Evolutionary conservation across 2,113 vertebrate genomes (phyloP).

Genomic region (Phalacrocorax aristotelis): DNA sequence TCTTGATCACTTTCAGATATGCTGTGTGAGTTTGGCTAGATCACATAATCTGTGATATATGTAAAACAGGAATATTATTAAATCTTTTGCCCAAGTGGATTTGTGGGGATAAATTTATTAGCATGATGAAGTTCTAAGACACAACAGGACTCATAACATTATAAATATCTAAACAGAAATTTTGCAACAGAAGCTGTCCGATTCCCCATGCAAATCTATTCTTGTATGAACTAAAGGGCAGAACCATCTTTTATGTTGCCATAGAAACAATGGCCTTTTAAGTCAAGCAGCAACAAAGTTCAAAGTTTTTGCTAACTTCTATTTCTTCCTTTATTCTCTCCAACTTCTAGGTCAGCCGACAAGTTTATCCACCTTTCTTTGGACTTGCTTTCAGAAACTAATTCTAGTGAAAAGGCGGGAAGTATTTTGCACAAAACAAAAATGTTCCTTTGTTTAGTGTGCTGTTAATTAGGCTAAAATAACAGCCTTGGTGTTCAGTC

Average conservation of each 20-base stretch:
- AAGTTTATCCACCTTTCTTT: not conserved
- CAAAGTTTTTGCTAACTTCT: not conserved
- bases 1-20: not conserved
- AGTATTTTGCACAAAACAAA: not conserved
- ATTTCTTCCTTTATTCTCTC: not conserved
- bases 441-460: not conserved
- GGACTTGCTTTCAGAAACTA: not conserved
- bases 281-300: not conserved
- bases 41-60: not conserved
- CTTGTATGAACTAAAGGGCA: not conserved
- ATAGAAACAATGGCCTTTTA: not conserved
- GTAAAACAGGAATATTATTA: not conserved
- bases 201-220: not conserved
- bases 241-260: accelerated
- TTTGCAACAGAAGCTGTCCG: not conserved
- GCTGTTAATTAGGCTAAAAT: not conserved
- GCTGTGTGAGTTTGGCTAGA: not conserved
- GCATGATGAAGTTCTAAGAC: not conserved
- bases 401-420: not conserved
- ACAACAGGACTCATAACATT: not conserved
- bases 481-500: not conserved
- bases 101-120: not conserved
- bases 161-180: not conserved
- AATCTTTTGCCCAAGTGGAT: not conserved
- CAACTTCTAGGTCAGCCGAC: not conserved